Base-by-base conservation (phyloP, 2,113 vertebrate genomes). In the Nothobranchius furzeri region DNA sequence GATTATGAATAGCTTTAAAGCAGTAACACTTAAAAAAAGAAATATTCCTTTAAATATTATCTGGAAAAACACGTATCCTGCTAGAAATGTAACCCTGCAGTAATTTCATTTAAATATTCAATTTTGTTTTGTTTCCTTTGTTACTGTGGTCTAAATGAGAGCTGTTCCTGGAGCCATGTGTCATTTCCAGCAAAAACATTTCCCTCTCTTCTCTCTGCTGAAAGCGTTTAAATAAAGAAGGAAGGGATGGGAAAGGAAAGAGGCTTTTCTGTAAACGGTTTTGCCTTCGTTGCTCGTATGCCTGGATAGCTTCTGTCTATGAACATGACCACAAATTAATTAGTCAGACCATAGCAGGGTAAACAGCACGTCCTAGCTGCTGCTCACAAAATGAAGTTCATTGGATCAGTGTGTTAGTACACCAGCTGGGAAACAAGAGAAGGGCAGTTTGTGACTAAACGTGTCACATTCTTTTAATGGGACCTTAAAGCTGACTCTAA, bases 341-440 rank as follows among this genome's bases (percentile, higher is more conserved):
- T 85, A 84, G 73, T 79, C 72, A 69, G 70, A 74, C 84, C 78
- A 85, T 85, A 83, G 85, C 82, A 82, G 84, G 70, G 73, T 76
- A 84, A 87, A 87, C 81, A 76, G 78, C 75, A 61, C 66, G 49
- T 68, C 75, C 81, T 82, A 30, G 65, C 75, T 66, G 40, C 74
- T 64, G 79, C 83, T 83, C 78, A 84, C 75, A 30, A 30, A 30
- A 79, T 20, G 73, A 76, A 71, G 54, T 65, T 78, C 69, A 73
- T 60, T 68, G 68, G 65, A 82, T 82, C 58, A 30, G 70, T 60
- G 64, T 78, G 66, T 78, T 80, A 72, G 78, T 79, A 68, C 64
- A 67, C 67, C 81, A 78, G 70, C 75, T 36, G 55, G 45, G 48
- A 53, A 63, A 62, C 64, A 59, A 68, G 68, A 76, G 54, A 84